Percentiles rank a stretch among this genome's conserved stretches.
phyloP scores from a whole-genome alignment of 2,888 invertebrate species.

The Gibbula magus region DNA sequence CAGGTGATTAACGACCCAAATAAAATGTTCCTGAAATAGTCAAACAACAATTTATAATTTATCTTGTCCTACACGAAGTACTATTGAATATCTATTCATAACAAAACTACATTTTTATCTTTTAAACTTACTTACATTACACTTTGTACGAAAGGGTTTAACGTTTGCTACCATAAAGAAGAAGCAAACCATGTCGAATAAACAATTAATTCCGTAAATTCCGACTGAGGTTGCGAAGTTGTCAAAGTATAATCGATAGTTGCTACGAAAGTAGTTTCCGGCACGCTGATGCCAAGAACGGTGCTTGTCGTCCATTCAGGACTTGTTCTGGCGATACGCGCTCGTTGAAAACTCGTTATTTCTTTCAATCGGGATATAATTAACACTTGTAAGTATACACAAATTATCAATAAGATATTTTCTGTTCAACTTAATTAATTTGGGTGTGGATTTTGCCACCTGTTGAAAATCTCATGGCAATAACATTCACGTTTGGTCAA shows the following conservation, averaged over 20 bases:
- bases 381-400: neutral
- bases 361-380: constrained; percentile 5
- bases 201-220: too few relatives aligned
- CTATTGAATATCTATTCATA: too few relatives aligned
- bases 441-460: neutral
- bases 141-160: too few relatives aligned
- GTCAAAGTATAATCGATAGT: neutral
- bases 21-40: too few relatives aligned
- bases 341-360: neutral
- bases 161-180: too few relatives aligned
- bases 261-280: neutral
- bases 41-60: too few relatives aligned
- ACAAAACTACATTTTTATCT: too few relatives aligned
- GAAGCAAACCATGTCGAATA: too few relatives aligned
- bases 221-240: too few relatives aligned
- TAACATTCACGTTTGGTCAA: neutral
- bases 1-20: too few relatives aligned
- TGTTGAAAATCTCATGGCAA: neutral
- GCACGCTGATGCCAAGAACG: neutral
- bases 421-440: neutral
- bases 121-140: too few relatives aligned
- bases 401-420: neutral
- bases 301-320: constrained; percentile 8
- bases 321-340: neutral
- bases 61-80: too few relatives aligned